Base-by-base conservation (phyloP, 2,888 invertebrate species). In the Temnothorax unifasciatus region DNA sequence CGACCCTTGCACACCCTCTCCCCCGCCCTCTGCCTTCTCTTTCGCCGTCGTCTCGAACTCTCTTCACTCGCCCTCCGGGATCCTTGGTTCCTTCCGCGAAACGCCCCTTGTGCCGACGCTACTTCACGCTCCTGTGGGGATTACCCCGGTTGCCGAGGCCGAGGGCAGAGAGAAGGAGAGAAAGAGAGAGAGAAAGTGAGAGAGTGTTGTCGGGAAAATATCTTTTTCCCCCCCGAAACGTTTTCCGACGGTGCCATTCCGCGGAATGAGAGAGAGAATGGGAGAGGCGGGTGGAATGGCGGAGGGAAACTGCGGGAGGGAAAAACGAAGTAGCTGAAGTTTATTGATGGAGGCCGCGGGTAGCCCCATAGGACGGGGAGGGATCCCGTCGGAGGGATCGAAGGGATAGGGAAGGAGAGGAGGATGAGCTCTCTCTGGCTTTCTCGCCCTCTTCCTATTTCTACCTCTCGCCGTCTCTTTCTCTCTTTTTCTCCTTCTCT, bases 301-400 rank as follows among this genome's bases (percentile, higher is more conserved):
- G 18, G 69, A 47, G 69, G 68, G 41, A 57, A 79, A 79, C 77
- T 69, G 77, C 69, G 69, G 34, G 79, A 79, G 79, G 79, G 79
- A 81, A 71, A 81, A 81, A 81, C 79, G 79, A 73, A 81, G 79
- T 81, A 81, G 79, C 79, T 81, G 73, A 81, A 81, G 79, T 81
- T 81, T 81, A 81, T 81, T 81, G 79, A 81, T 81, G 79, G 79
- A 73, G 79, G 79, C 79, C 79, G 73, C 59, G 79, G 79, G 79
- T 71, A 73, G 73, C 79, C 79, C 79, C 79, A 71, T n/a, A 81
- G 79, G 79, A 73, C 73, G 47, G 47, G 73, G 73, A 73, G 79
- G 73, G 59, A 81, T 71, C 73, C 13, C 34, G 47, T 71, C 59
- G 79, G 79, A 50, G 59, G 79, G 79, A 79, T 73, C 73, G 73